Percentiles rank a stretch among this genome's conserved stretches.
These are phyloP conservation scores for Ophion ventricosus DNA, from an alignment of 2,888 invertebrate species.

Conservation along the genomic window DNA sequence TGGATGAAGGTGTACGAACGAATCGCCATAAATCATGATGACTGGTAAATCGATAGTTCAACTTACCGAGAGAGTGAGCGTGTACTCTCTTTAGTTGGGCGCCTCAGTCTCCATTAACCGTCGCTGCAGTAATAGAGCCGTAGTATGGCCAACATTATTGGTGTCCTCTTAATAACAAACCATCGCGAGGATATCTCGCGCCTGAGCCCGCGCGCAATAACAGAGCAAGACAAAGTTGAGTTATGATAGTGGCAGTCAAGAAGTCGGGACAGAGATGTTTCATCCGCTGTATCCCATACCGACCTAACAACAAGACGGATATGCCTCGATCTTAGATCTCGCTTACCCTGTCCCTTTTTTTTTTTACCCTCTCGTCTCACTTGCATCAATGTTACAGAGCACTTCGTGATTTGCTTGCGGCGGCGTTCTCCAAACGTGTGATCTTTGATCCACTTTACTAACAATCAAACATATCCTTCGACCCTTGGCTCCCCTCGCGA, in stretches of 20 bases:
- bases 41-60: constrained; percentile 77
- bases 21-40: constrained; percentile 75
- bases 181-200: constrained; percentile 65
- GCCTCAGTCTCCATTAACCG: constrained; percentile 72
- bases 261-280: constrained; percentile 47
- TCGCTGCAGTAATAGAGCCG: constrained; percentile 78
- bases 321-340: constrained; percentile 38
- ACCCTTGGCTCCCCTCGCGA: constrained; percentile 41
- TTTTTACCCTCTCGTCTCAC: constrained; percentile 19
- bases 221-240: constrained; percentile 75
- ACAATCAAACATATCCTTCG: constrained; percentile 53
- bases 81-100: constrained; percentile 7
- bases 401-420: constrained; percentile 52
- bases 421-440: constrained; percentile 54
- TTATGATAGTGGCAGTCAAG: constrained; percentile 74
- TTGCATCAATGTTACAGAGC: constrained; percentile 39
- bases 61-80: constrained; percentile 71
- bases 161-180: constrained; percentile 81
- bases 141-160: constrained; percentile 79
- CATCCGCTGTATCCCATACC: constrained; percentile 14
- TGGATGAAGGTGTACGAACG: constrained; percentile 47
- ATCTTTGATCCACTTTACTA: constrained; percentile 63
- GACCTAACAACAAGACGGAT: constrained; percentile 23
- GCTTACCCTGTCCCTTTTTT: background rate
- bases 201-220: constrained; percentile 71